Conservation (phyloP, 2,888 invertebrate genomes). For the Ophioninae sp. region DNA sequence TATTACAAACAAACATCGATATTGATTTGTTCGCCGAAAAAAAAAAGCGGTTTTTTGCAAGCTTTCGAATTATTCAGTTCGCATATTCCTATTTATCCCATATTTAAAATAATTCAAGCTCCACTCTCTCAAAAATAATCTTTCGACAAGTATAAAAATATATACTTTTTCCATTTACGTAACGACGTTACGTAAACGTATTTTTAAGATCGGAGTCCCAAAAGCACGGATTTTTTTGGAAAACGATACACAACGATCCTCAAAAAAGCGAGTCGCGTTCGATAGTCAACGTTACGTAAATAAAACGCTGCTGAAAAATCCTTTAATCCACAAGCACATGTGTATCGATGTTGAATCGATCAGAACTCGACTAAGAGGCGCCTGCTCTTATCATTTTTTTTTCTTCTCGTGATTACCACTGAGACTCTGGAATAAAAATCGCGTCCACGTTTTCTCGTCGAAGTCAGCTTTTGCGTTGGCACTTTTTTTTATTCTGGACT, state of each 20-base stretch:
- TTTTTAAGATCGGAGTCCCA: not conserved
- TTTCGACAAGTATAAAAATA: not conserved
- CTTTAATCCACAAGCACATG: not conserved
- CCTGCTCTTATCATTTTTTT: constrained; percentile 22
- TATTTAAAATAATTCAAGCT: not conserved
- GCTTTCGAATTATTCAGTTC: not conserved
- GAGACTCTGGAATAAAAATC: constrained; percentile 11
- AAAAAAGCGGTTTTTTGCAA: no score
- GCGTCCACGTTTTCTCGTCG: not conserved
- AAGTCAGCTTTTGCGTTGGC: not conserved
- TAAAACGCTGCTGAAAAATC: not conserved
- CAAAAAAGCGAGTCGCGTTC: not conserved
- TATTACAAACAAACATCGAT: no score
- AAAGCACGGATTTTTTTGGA: no score
- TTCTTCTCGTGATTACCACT: not conserved
- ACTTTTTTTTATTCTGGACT: not conserved
- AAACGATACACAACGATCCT: not conserved
- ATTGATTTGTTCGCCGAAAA: no score
- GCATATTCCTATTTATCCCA: not conserved
- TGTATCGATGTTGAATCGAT: constrained; percentile 21
- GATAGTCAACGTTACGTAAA: not conserved
- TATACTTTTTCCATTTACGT: no score
- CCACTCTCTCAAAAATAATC: not conserved
- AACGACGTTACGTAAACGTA: not conserved
- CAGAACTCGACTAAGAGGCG: constrained; percentile 30